A percentile compares a stretch with the other conserved stretches of the same genome.
These are phyloP conservation scores for Paradoxurus hermaphroditus DNA, from an alignment of 2,113 vertebrate genomes.

Conservation along the genomic window DNA sequence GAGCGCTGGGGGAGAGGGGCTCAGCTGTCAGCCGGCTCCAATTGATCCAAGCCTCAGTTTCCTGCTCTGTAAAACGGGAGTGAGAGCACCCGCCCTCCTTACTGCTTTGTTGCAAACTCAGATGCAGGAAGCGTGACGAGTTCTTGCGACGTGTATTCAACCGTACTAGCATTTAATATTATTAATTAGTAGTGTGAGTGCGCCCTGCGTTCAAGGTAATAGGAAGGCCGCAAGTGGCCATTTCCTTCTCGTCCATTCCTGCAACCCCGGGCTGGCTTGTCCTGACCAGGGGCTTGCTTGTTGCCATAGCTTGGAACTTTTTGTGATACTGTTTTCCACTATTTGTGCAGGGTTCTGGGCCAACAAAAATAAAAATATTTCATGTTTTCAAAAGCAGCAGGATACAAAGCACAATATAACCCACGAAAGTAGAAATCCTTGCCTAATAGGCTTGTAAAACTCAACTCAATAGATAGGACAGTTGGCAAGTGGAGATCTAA, in stretches of 20 bases:
- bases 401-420: neutral
- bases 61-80: neutral
- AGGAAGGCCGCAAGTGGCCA: rapidly evolving
- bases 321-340: neutral
- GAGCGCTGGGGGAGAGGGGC: neutral
- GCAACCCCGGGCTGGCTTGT: rapidly evolving
- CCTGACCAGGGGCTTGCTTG: neutral
- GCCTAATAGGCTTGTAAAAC: neutral
- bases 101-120: neutral
- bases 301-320: neutral
- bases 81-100: rapidly evolving
- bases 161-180: neutral
- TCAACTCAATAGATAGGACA: neutral
- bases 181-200: neutral
- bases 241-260: neutral
- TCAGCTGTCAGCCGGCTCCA: rapidly evolving
- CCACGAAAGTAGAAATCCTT: neutral
- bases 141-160: neutral
- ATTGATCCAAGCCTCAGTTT: neutral
- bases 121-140: neutral
- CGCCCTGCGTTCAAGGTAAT: neutral
- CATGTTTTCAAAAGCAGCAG: neutral
- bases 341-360: too few species aligned
- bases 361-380: neutral
- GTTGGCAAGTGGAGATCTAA: neutral